Conservation (phyloP, 2,113 vertebrate genomes). For the Rhea americana region DNA sequence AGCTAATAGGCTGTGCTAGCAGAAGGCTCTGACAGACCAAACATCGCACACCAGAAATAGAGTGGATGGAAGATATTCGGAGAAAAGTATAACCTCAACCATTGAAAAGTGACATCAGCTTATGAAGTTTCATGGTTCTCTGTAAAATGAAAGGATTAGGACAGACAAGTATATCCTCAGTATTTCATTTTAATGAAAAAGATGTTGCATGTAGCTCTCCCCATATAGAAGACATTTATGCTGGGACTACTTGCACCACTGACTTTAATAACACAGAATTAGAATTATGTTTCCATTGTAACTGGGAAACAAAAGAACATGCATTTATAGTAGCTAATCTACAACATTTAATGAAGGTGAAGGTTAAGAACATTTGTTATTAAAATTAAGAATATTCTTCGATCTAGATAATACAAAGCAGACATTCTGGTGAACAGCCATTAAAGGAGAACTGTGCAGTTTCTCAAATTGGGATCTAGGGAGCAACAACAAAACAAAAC, state of each 20-base stretch:
- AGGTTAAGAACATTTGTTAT: not conserved
- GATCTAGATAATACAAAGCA: not conserved
- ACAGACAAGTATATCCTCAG: not conserved
- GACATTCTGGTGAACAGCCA: not conserved
- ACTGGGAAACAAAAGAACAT: not conserved
- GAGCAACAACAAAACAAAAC: not conserved
- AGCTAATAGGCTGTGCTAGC: not conserved
- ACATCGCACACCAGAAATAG: not conserved
- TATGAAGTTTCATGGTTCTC: not conserved
- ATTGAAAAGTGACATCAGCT: not conserved
- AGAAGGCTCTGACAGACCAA: not conserved
- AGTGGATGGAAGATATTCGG: not conserved
- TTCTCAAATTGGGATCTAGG: not conserved
- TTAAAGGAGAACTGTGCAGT: not conserved
- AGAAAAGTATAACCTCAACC: not conserved
- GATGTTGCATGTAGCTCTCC: not conserved
- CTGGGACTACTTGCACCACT: fast-evolving
- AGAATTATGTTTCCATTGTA: not conserved
- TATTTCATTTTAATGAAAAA: not conserved
- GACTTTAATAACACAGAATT: not conserved
- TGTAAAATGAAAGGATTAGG: not conserved
- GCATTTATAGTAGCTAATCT: not conserved
- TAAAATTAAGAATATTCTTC: not conserved
- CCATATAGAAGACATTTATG: not conserved
- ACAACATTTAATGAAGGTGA: not conserved